Percentiles rank a stretch among this genome's conserved stretches.
phyloP scores from a whole-genome alignment of 2,113 vertebrate genomes.

The Vicugna pacos region DNA sequence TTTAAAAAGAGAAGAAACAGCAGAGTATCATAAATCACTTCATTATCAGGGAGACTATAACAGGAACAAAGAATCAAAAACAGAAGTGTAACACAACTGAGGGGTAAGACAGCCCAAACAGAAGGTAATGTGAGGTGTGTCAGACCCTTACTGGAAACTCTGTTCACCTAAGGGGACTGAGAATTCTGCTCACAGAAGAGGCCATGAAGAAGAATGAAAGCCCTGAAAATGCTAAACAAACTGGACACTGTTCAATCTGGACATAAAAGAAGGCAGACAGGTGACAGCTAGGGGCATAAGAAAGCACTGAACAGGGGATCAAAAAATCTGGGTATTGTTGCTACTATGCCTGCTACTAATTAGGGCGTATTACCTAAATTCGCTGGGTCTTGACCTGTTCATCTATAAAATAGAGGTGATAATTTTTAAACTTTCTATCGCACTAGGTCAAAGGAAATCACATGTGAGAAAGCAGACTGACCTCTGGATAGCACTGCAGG shows the following conservation, averaged over 20 bases:
- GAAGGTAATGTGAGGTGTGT: not conserved
- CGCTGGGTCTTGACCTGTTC: not conserved
- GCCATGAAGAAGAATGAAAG: not conserved
- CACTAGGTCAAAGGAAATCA: not conserved
- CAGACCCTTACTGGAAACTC: not conserved
- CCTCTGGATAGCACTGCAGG: not conserved
- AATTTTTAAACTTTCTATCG: not conserved
- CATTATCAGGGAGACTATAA: not conserved
- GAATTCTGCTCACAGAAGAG: not conserved
- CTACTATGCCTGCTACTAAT: not conserved
- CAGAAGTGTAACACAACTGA: not conserved
- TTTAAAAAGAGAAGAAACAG: not conserved
- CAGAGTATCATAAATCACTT: not conserved
- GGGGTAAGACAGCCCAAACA: not conserved
- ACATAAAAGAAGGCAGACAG: not conserved
- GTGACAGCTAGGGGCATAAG: not conserved
- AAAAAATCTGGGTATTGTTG: not conserved
- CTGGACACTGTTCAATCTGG: not conserved
- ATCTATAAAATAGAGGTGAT: not conserved
- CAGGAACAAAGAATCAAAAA: not conserved
- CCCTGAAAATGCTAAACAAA: not conserved
- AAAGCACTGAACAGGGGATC: not conserved
- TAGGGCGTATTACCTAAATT: not conserved
- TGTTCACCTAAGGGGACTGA: rapidly evolving
- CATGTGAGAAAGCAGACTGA: not conserved